These are phyloP conservation scores for Ailurus styani DNA, from an alignment of 2,113 vertebrate genomes.

Conservation along the genomic window DNA sequence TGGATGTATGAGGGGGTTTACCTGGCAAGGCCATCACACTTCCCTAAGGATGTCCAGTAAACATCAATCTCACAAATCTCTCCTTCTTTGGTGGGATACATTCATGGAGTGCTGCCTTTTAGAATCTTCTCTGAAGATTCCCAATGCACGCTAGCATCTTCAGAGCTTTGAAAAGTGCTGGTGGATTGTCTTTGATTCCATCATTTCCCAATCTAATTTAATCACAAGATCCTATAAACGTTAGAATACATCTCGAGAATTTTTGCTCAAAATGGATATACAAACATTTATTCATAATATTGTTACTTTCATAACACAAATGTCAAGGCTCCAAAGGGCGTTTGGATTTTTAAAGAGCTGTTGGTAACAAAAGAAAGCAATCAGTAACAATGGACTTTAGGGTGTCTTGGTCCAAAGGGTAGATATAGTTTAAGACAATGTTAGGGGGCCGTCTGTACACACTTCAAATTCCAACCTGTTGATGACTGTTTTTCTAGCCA, in stretches of 20 bases:
- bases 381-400: not conserved
- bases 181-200: not conserved
- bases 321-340: not conserved
- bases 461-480: not conserved
- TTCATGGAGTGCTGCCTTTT: not conserved
- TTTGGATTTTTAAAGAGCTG: constrained; percentile 17
- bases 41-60: not conserved
- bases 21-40: not conserved
- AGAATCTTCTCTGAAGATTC: not conserved
- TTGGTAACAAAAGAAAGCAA: constrained; percentile 5
- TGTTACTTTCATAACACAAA: not conserved
- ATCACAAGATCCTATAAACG: not conserved
- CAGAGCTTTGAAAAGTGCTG: not conserved
- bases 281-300: not conserved
- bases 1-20: not conserved
- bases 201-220: not conserved
- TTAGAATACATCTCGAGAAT: not conserved
- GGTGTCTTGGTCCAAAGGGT: not conserved
- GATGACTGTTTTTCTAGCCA: not conserved
- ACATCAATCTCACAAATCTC: not conserved
- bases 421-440: constrained; percentile 1
- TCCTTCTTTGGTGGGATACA: not conserved
- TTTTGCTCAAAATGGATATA: not conserved
- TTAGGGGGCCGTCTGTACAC: not conserved
- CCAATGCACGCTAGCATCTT: not conserved